A percentile compares a stretch with the other conserved stretches of the same genome.
Evolutionary conservation across 2,113 vertebrate species (phyloP).

Genomic region (cattle (Bos taurus)): DNA sequence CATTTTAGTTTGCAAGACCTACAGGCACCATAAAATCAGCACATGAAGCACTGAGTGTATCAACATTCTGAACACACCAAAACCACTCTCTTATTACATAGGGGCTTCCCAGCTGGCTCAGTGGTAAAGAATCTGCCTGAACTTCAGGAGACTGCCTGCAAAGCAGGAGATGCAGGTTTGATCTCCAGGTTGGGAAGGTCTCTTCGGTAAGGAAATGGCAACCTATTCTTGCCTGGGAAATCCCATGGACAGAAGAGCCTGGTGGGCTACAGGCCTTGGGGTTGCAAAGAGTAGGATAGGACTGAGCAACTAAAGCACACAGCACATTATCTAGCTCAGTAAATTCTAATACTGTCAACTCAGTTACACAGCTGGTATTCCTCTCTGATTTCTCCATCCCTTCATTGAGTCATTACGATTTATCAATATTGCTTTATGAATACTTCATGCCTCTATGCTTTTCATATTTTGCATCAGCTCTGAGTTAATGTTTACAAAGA

Average conservation of each 20-base stretch:
- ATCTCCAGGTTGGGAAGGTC: neutral
- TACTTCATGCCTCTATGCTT: neutral
- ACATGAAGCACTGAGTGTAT: neutral
- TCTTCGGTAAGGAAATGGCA: neutral
- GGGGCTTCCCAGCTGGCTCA: neutral
- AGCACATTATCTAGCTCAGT: neutral
- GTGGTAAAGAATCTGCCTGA: neutral
- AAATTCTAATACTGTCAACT: neutral
- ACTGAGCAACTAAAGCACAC: neutral
- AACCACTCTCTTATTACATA: neutral
- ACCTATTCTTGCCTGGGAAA: neutral
- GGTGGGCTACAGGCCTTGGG: neutral
- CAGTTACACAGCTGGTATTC: neutral
- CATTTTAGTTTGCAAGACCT: neutral
- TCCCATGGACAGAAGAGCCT: neutral
- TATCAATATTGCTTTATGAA: neutral
- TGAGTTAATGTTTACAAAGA: neutral
- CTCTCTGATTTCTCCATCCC: neutral
- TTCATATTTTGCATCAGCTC: neutral
- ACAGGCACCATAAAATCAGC: neutral
- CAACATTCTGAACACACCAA: neutral
- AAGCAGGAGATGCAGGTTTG: neutral
- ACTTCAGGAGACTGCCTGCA: neutral
- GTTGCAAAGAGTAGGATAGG: accelerated
- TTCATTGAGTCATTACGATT: neutral